phyloP scores from a whole-genome alignment of 2,888 invertebrate genomes.

The Microctonus aethiopoides region DNA sequence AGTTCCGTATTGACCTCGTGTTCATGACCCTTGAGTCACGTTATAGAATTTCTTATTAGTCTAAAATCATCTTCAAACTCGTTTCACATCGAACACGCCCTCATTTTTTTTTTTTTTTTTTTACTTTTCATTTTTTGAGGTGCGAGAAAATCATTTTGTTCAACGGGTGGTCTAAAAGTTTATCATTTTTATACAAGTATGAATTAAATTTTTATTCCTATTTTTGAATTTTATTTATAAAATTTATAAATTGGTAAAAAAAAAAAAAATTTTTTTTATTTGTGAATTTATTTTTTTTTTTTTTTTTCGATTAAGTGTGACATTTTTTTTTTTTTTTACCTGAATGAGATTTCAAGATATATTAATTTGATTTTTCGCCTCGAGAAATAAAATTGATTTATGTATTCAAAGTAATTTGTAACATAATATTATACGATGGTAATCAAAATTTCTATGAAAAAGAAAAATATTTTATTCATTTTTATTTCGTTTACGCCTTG shows the following conservation, averaged over 20 bases:
- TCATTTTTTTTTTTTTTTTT: not conserved
- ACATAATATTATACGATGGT: not conserved
- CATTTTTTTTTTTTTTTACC: too few species aligned
- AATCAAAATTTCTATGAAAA: not conserved
- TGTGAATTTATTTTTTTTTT: too few species aligned
- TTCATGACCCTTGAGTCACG: not conserved
- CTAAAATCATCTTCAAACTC: constrained; percentile 29
- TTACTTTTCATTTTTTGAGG: constrained; percentile 16
- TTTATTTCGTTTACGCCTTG: too few species aligned
- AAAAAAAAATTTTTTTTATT: too few species aligned
- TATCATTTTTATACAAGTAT: too few species aligned
- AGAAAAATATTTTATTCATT: too few species aligned
- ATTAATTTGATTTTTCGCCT: not conserved
- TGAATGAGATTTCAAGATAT: not conserved
- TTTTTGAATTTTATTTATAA: too few species aligned
- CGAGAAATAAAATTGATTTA: not conserved
- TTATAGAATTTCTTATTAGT: constrained; percentile 27
- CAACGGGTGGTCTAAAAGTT: constrained; percentile 14
- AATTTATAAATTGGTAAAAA: too few species aligned
- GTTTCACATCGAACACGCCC: constrained; percentile 17
- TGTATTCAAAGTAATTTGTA: not conserved
- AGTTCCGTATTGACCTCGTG: not conserved
- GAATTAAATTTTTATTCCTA: too few species aligned
- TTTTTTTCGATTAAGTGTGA: too few species aligned
- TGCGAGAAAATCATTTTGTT: constrained; percentile 18